Conservation (phyloP, 2,888 invertebrate genomes). For the Drosophila algonquin region DNA sequence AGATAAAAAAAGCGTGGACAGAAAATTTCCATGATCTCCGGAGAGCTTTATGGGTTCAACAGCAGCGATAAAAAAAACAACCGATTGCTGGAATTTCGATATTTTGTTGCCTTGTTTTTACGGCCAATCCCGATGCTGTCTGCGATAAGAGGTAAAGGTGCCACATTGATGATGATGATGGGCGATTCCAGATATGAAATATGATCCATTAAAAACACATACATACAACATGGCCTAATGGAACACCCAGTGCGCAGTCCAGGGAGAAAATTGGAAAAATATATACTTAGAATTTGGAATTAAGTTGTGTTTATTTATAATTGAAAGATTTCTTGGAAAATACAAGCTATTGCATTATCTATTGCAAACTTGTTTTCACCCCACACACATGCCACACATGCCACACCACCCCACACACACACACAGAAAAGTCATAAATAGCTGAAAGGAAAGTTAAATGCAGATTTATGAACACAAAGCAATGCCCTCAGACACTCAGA, state of each 20-base stretch:
- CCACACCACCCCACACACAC: neutral
- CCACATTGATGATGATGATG: conserved; percentile 31
- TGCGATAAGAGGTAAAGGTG: conserved; percentile 33
- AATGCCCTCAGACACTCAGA: conserved; percentile 22
- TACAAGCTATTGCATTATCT: too few relatives aligned
- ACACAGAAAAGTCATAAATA: conserved; percentile 38
- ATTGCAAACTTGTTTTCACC: conserved; percentile 29
- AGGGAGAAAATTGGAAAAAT: too few relatives aligned
- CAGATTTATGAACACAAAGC: conserved; percentile 43
- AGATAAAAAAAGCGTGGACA: conserved; percentile 67
- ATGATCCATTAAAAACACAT: conserved; percentile 35
- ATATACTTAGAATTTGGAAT: neutral
- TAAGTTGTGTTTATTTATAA: conserved; percentile 19
- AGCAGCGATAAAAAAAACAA: conserved; percentile 48
- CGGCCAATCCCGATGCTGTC: conserved; percentile 29
- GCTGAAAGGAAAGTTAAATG: conserved; percentile 46
- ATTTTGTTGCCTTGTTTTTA: conserved; percentile 36
- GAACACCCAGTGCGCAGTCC: neutral
- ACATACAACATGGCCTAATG: conserved; percentile 12
- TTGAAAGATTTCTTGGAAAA: conserved; percentile 12
- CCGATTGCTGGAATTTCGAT: conserved; percentile 63
- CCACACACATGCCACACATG: conserved; percentile 16
- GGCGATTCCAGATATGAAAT: conserved; percentile 46
- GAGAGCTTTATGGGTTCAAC: conserved; percentile 46
- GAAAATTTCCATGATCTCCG: conserved; percentile 27